Evolutionary conservation across 2,888 invertebrate genomes (phyloP).

Genomic region (Neoascia interrupta): DNA sequence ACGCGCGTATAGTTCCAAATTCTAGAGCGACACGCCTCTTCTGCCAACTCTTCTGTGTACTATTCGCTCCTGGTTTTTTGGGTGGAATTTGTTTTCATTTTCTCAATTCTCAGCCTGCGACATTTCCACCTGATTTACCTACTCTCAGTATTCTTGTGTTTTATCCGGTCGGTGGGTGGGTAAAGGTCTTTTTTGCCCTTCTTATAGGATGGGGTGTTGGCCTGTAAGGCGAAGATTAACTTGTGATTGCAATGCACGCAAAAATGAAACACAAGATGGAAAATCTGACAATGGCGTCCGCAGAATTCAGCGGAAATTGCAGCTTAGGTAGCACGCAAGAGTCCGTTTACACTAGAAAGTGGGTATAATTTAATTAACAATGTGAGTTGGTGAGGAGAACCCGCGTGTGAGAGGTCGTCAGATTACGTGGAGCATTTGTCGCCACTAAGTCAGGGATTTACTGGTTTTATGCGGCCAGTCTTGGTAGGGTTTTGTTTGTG

Average conservation of each 20-base stretch:
- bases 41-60: not conserved
- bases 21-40: not conserved
- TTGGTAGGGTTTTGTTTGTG: too few relatives aligned
- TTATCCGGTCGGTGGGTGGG: not conserved
- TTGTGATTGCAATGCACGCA: slow-evolving; percentile 42
- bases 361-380: slow-evolving; percentile 55
- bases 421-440: slow-evolving; percentile 58
- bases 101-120: slow-evolving; percentile 22
- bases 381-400: not conserved
- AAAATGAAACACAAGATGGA: slow-evolving; percentile 31
- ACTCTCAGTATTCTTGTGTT: slow-evolving; percentile 28
- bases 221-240: too few relatives aligned
- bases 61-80: not conserved
- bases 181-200: slow-evolving; percentile 7
- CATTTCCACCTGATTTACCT: slow-evolving; percentile 59
- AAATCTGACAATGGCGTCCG: slow-evolving; percentile 48
- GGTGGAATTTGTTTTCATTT: not conserved
- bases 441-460: slow-evolving; percentile 46
- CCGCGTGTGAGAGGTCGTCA: slow-evolving; percentile 3
- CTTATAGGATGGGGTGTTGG: slow-evolving; percentile 18
- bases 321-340: slow-evolving; percentile 32
- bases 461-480: slow-evolving; percentile 30
- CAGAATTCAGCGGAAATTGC: slow-evolving; percentile 32
- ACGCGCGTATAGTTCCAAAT: slow-evolving; percentile 4
- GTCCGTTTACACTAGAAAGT: slow-evolving; percentile 5